A percentile compares a stretch with the other conserved stretches of the same genome.
phyloP scores from a whole-genome alignment of 2,797 vertebrate genomes.

The Danionella dracula region DNA sequence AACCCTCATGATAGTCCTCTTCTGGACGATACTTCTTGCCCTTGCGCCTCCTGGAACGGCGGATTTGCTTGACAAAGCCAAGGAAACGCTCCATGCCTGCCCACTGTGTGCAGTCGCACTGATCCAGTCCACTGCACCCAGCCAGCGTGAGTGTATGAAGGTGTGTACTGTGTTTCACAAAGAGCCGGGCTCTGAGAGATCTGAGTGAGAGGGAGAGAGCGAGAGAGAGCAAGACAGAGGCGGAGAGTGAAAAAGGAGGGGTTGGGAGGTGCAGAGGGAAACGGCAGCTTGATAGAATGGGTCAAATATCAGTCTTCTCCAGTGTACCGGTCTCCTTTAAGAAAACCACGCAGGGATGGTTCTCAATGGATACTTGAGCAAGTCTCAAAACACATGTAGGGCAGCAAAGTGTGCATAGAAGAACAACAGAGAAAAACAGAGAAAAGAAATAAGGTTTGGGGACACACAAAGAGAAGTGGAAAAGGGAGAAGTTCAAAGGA shows the following conservation, averaged over 20 bases:
- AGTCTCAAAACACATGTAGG: conserved; percentile 17
- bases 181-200: conserved; percentile 25
- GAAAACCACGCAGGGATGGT: conserved; percentile 3
- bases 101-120: conserved; percentile 6
- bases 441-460: conserved; percentile 48
- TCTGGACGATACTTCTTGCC: conserved; percentile 95
- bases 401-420: conserved; percentile 30
- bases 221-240: conserved; percentile 18
- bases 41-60: conserved; percentile 84
- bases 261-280: neutral
- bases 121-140: conserved; percentile 24
- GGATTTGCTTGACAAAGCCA: conserved; percentile 88
- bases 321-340: conserved; percentile 7
- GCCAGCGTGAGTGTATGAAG: conserved; percentile 31
- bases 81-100: conserved; percentile 88
- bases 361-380: conserved; percentile 25
- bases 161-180: conserved; percentile 31
- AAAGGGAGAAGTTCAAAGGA: conserved; percentile 66
- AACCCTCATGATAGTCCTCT: conserved; percentile 97
- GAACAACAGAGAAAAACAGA: conserved; percentile 9
- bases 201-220: neutral
- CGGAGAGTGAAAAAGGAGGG: neutral
- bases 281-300: conserved; percentile 16
- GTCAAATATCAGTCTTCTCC: conserved; percentile 43
- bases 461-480: neutral